Conservation (phyloP, 2,113 vertebrate species). For the Microcebus ravelobensis region DNA sequence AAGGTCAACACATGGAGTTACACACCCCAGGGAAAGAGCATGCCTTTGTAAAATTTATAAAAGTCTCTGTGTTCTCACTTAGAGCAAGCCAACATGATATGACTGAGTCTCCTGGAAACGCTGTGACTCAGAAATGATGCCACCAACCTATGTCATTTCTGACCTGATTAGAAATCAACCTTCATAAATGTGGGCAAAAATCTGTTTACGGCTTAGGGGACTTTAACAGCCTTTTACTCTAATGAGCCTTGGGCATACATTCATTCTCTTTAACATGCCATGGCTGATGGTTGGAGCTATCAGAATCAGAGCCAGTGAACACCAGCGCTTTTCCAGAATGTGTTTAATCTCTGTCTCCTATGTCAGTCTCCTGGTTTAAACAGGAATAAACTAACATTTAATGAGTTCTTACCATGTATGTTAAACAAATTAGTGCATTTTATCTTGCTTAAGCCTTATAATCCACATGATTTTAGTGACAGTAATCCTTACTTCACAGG, state of each 20-base stretch:
- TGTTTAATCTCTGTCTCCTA: constrained; percentile 21
- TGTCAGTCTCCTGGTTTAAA: not conserved
- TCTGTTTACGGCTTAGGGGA: not conserved
- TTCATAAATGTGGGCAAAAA: not conserved
- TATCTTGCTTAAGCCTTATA: constrained; percentile 35
- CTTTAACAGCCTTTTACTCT: not conserved
- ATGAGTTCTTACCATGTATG: constrained; percentile 23
- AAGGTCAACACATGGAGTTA: constrained; percentile 53
- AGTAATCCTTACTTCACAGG: not conserved
- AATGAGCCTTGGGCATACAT: not conserved
- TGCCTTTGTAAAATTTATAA: constrained; percentile 5
- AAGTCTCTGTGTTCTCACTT: not conserved
- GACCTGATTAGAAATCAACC: not conserved
- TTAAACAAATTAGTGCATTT: constrained; percentile 48
- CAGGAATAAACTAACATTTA: constrained; percentile 28
- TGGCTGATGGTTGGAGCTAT: not conserved
- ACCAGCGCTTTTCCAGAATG: not conserved
- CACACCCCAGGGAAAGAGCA: not conserved
- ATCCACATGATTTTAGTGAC: not conserved
- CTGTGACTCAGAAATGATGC: not conserved
- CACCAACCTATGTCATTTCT: constrained; percentile 2
- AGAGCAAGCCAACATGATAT: not conserved
- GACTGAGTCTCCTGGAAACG: not conserved
- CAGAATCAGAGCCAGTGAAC: constrained; percentile 6
- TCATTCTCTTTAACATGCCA: not conserved